phyloP scores from a whole-genome alignment of 2,797 vertebrate species.

The Choloepus didactylus region DNA sequence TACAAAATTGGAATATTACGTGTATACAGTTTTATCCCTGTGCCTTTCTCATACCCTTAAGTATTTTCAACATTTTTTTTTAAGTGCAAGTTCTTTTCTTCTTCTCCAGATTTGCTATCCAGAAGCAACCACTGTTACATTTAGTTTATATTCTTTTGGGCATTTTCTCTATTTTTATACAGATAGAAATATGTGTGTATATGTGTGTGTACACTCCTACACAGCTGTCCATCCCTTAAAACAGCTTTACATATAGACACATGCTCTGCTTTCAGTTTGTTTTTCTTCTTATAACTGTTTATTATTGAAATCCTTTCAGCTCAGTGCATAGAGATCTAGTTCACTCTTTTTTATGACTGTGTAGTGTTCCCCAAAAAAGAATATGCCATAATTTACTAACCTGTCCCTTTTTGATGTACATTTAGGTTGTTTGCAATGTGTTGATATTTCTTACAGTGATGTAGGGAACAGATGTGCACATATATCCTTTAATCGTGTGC shows the following conservation, averaged over 20 bases:
- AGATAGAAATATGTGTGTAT: neutral
- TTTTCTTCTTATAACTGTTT: neutral
- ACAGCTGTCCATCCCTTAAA: neutral
- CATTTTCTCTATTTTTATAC: neutral
- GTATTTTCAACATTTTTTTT: neutral
- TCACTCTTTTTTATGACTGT: neutral
- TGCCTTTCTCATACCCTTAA: neutral
- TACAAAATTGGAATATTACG: neutral
- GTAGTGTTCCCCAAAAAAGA: neutral
- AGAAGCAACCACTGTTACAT: neutral
- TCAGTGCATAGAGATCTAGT: fast-evolving
- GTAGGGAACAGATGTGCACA: neutral
- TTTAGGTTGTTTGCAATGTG: neutral
- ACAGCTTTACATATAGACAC: neutral
- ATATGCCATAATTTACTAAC: neutral
- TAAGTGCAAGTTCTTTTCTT: neutral
- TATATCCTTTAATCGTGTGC: fast-evolving
- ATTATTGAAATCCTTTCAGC: neutral
- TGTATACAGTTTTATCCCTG: neutral
- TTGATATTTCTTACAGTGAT: neutral
- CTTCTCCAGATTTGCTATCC: neutral
- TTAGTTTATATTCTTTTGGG: neutral
- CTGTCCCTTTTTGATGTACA: neutral
- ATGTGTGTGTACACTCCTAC: fast-evolving
- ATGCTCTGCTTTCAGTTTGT: neutral